These are phyloP conservation scores for Drosophila siamana DNA, from an alignment of 2,888 invertebrate genomes.

Conservation along the genomic window DNA sequence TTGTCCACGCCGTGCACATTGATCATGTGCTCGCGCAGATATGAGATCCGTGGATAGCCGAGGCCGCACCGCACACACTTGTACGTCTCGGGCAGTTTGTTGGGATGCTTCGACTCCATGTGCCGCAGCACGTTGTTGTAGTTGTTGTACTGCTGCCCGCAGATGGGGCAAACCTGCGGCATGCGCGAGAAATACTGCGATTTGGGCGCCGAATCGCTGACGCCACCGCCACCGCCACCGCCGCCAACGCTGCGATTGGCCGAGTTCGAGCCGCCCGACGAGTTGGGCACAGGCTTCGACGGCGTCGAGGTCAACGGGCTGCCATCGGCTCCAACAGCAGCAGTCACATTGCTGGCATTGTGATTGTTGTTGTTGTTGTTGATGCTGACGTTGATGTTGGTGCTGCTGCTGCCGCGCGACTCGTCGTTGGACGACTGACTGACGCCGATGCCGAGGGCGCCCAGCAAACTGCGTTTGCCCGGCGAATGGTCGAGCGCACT, in stretches of 20 bases:
- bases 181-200: slow-evolving; percentile 84
- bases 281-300: slow-evolving; percentile 45
- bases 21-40: slow-evolving; percentile 85
- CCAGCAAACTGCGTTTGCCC: slow-evolving; percentile 65
- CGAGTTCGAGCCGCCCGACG: slow-evolving; percentile 20
- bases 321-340: background rate
- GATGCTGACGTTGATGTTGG: slow-evolving; percentile 21
- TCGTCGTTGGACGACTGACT: slow-evolving; percentile 77
- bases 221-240: background rate
- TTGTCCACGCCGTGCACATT: slow-evolving; percentile 83
- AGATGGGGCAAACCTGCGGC: slow-evolving; percentile 85
- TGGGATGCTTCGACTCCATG: slow-evolving; percentile 86
- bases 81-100: slow-evolving; percentile 85
- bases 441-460: slow-evolving; percentile 61
- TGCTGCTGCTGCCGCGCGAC: slow-evolving; percentile 69
- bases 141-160: slow-evolving; percentile 85
- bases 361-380: background rate
- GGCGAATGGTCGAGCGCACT: slow-evolving; percentile 71
- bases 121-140: slow-evolving; percentile 85
- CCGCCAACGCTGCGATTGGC: slow-evolving; percentile 41
- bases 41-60: slow-evolving; percentile 85
- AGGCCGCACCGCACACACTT: slow-evolving; percentile 84
- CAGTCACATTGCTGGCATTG: background rate
- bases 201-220: slow-evolving; percentile 64
- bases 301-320: slow-evolving; percentile 54